Evolutionary conservation across 2,888 invertebrate species (phyloP).

Genomic region (Panorpa germanica): DNA sequence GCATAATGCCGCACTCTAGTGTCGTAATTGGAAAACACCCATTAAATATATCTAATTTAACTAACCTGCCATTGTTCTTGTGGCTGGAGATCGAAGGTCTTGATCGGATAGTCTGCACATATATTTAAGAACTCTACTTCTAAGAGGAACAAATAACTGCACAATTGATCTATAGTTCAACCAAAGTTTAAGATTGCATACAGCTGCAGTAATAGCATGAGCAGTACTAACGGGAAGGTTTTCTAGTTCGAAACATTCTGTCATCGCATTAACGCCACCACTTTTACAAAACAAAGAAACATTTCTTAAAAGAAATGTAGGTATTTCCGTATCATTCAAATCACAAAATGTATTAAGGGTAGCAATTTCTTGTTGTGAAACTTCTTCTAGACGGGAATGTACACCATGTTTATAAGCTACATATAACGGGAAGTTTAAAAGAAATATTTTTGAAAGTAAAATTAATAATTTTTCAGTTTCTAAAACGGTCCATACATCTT

Average conservation of each 20-base stretch:
- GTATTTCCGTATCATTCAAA: conserved; percentile 84
- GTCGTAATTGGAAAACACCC: conserved; percentile 4
- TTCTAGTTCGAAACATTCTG: conserved; percentile 66
- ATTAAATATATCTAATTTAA: conserved; percentile 9
- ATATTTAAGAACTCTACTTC: conserved; percentile 73
- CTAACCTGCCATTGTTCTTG: conserved; percentile 80
- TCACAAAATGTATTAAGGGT: conserved; percentile 69
- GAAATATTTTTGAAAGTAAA: conserved; percentile 72
- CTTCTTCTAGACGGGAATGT: conserved; percentile 61
- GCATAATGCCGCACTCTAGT: too few species aligned
- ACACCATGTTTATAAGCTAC: conserved; percentile 74
- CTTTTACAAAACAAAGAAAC: conserved; percentile 87
- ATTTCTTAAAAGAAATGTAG: conserved; percentile 74
- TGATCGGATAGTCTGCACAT: conserved; percentile 89
- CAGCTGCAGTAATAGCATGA: conserved; percentile 79
- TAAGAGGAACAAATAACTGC: conserved; percentile 71
- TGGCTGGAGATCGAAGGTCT: conserved; percentile 71
- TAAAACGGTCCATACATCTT: conserved; percentile 49
- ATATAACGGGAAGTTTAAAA: conserved; percentile 77
- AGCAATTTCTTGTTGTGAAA: conserved; percentile 69
- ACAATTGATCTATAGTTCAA: conserved; percentile 80
- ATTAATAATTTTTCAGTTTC: conserved; percentile 79
- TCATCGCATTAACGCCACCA: conserved; percentile 76
- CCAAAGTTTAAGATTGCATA: conserved; percentile 87
- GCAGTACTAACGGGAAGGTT: conserved; percentile 72